phyloP scores from a whole-genome alignment of 1,140 invertebrate genomes.

The Drosophila subpulchrella region DNA sequence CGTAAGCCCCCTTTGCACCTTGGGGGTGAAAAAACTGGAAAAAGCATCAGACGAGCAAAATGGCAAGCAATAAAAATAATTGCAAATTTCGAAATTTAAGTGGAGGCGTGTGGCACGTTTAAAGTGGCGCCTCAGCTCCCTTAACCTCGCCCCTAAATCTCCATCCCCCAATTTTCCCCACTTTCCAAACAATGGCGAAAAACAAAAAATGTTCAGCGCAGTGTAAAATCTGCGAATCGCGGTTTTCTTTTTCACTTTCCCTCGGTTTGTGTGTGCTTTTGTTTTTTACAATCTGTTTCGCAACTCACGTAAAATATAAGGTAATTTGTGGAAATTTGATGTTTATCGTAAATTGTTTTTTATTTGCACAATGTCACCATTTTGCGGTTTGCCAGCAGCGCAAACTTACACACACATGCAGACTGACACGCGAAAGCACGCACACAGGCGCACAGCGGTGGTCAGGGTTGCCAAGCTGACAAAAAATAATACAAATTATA shows the following conservation, averaged over 20 bases:
- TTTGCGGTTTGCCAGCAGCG: constrained; percentile 72
- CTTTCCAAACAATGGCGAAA: constrained; percentile 61
- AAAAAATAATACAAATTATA: constrained; percentile 4
- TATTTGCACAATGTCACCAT: constrained; percentile 83
- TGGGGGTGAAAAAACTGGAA: constrained; percentile 1
- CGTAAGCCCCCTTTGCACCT: constrained; percentile 8
- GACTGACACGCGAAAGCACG: constrained; percentile 6
- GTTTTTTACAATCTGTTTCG: constrained; percentile 83
- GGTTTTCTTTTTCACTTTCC: constrained; percentile 59
- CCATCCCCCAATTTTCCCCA: constrained; percentile 9
- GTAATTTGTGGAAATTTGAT: constrained; percentile 85
- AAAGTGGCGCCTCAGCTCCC: constrained; percentile 39
- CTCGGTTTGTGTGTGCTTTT: constrained; percentile 38
- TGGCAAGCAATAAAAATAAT: constrained; percentile 80
- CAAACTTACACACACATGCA: constrained; percentile 32
- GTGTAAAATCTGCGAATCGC: constrained; percentile 76
- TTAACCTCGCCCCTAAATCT: neutral
- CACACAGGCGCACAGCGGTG: constrained; percentile 10
- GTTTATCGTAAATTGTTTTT: constrained; percentile 84
- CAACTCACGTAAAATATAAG: constrained; percentile 85
- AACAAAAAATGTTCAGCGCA: constrained; percentile 59
- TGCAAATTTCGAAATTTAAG: constrained; percentile 82
- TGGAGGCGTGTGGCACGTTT: constrained; percentile 68
- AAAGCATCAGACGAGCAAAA: constrained; percentile 50
- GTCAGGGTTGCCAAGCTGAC: constrained; percentile 40